These are phyloP conservation scores for Macrobrachium rosenbergii DNA, from an alignment of 1,140 invertebrate genomes.

Conservation along the genomic window DNA sequence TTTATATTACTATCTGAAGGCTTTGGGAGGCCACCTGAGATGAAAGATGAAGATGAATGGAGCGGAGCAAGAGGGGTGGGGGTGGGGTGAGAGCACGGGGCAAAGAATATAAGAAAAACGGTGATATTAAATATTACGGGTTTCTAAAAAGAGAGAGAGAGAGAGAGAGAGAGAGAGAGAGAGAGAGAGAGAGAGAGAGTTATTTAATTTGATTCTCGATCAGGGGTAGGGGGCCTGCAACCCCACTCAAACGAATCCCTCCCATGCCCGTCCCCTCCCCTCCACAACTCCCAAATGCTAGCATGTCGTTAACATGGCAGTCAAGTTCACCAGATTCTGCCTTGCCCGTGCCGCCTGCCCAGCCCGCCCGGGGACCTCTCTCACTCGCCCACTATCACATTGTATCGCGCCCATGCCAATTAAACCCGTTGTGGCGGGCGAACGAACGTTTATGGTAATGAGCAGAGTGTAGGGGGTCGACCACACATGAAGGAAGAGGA, in stretches of 20 bases:
- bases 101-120: not conserved
- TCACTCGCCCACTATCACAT: conserved; percentile 25
- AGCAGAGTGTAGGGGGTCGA: conserved; percentile 25
- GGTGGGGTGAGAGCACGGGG: not conserved
- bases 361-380: not conserved
- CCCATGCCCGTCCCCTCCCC: not conserved
- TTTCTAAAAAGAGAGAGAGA: no score
- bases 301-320: conserved; percentile 30
- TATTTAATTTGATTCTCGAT: conserved; percentile 31
- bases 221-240: not conserved
- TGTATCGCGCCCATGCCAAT: conserved; percentile 18
- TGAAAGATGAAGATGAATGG: not conserved
- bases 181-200: no score
- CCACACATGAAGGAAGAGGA: conserved; percentile 25
- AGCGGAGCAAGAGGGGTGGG: not conserved
- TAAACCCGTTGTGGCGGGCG: not conserved
- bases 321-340: conserved; percentile 13
- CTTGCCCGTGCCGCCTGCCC: not conserved
- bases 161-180: no score
- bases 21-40: not conserved
- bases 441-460: conserved; percentile 38
- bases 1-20: no score
- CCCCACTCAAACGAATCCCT: not conserved
- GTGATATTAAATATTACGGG: no score
- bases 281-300: not conserved